Evolutionary conservation across 37 sponge, comb jelly and placozoan species (phyloP), one percentile per base, ranked within the genome.

Genomic region (Diacarnus erythraeanus): DNA sequence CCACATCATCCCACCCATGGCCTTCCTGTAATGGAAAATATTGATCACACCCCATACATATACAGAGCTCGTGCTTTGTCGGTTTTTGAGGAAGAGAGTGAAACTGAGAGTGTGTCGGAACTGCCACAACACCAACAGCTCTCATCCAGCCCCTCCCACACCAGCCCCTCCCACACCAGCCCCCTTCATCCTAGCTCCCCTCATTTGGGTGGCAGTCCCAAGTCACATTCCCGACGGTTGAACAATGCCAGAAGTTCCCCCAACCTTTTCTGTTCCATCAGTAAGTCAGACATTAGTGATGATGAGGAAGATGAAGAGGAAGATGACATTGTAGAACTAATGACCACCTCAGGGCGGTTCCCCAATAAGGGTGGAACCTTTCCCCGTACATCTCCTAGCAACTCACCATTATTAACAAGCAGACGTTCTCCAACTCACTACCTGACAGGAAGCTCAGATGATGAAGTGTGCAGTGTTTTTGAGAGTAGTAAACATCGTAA

Each of bases 51-150:
- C 51, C 69, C 71, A 3, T 36, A 64, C 26, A 31, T 87, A 27
- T 51, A 42, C 22, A 27, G 71, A 21, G 34, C 31, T 1, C 40
- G 88, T 30, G 79, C 78, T 5, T 67, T 92, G 30, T 84, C 93
- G 2, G 72, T 80, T 15, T 87, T 87, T 72, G 93, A 92, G 38
- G 93, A 92, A 63, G 93, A 92, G 58, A 83, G 84, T 42, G 89
- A 89, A 56, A 75, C 69, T 1, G 89, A 89, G 43, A 79, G 76
- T 33, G 2, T 87, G 0, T 18, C 75, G 3, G 88, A 81, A 21
- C 12, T 40, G 9, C 26, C 71, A 23, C 43, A 35, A n/a, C 38
- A 33, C 38, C 70, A 15, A 6, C 71, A 42, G 3, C 35, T 31
- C 12, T 69, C 77, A 3, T 43, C 75, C 25, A 36, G 77, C 2